Conservation (phyloP, 2,888 invertebrate species). For the Xanthorhoe spadicearia region DNA sequence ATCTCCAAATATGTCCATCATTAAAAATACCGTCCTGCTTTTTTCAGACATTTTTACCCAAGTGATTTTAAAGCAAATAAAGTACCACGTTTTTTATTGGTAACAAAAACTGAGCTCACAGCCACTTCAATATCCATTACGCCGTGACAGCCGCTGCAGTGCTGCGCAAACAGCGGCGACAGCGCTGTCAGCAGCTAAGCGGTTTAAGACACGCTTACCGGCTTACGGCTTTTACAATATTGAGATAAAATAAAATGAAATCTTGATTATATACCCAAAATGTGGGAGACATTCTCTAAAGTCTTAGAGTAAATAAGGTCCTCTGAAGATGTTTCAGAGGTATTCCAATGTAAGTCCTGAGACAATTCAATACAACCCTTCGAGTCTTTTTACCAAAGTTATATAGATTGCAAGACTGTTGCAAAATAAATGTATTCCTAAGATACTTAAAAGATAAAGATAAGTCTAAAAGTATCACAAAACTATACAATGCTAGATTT, state of each 20-base stretch:
- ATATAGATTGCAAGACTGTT: too few relatives aligned
- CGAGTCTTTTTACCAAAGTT: too few relatives aligned
- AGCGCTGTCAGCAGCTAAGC: slow-evolving; percentile 42
- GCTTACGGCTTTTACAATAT: neutral
- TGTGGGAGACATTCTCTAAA: neutral
- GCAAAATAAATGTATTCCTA: too few relatives aligned
- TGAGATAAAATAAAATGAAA: neutral
- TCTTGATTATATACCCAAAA: too few relatives aligned
- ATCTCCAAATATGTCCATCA: slow-evolving; percentile 20
- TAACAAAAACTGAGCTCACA: slow-evolving; percentile 54
- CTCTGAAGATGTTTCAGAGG: too few relatives aligned
- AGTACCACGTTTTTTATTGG: slow-evolving; percentile 39
- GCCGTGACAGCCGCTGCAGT: slow-evolving; percentile 65
- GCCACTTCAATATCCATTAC: slow-evolving; percentile 74
- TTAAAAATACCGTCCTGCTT: slow-evolving; percentile 11
- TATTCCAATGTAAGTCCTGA: too few relatives aligned
- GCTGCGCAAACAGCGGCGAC: slow-evolving; percentile 70
- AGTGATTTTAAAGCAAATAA: slow-evolving; percentile 12
- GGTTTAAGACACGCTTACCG: slow-evolving; percentile 21
- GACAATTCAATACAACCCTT: too few relatives aligned
- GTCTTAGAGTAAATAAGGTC: neutral
- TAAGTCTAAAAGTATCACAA: too few relatives aligned
- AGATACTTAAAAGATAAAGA: too few relatives aligned
- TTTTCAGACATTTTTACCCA: slow-evolving; percentile 7
- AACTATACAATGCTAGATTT: too few relatives aligned